Base-by-base conservation (phyloP, 1,140 invertebrate species). In the Hesperophylax magnus region DNA sequence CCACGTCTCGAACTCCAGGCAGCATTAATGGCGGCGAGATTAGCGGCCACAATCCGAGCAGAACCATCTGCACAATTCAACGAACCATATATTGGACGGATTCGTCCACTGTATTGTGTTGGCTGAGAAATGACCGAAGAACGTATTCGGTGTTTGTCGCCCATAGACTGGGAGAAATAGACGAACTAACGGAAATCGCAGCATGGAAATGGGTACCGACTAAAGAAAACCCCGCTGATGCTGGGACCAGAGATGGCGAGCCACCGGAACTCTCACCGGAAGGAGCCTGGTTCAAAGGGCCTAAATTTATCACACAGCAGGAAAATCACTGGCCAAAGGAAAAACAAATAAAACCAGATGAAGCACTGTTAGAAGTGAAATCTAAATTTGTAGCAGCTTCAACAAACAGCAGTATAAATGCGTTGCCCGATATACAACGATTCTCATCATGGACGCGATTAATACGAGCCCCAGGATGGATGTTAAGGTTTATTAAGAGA, bases 111-210 rank as follows among this genome's bases (percentile, higher is more conserved):
- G 85, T 86, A 8, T 60, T 88, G 0, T 17, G 47, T 6, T 89
- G 88, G 87, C 84, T 90, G 0, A 63, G 80, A 53, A 78, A 76
- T 4, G 72, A 85, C 39, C 54, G 85, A 0, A 20, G 80, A 24
- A 58, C 54, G 0, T 87, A 87, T 72, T 86, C 85, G 60, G 78
- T 85, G 0, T 91, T 86, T 80, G 87, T 91, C 0, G 85, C 86
- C 0, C 86, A 88, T 78, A 72, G 88, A 15, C 74, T 89, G 0
- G 81, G 81, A 0, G 84, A 87, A 81, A 90, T 91, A 15, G 85
- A 86, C 17, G 81, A 87, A 18, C 14, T 84, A 1, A 85, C 85
- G 1, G 27, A 81, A 1, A 17, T 39, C 7, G 5, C 20, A 7
- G 60, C 84, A 67, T 86, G 85, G 85, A 65, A 81, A 9, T 86